These are phyloP conservation scores for Rattus rattus DNA, from an alignment of 2,113 vertebrate genomes.

Conservation along the genomic window DNA sequence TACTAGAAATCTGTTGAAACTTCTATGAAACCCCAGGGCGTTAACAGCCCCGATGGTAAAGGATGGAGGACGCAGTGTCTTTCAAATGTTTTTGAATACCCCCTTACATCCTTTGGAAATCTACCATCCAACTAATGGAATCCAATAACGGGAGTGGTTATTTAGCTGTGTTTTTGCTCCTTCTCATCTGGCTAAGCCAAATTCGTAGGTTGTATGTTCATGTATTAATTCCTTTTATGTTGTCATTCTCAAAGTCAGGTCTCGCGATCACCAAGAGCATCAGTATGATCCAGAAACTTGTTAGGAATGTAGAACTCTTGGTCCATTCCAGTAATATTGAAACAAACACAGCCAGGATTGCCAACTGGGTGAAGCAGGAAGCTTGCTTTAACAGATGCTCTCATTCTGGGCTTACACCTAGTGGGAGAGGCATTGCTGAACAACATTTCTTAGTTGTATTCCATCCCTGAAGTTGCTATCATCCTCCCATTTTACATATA, in stretches of 20 bases:
- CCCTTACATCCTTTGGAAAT: constrained; percentile 1
- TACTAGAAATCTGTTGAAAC: constrained; percentile 52
- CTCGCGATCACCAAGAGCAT: neutral
- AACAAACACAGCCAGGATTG: neutral
- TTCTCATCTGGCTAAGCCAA: constrained; percentile 25
- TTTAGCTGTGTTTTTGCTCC: neutral
- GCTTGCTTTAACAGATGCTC: constrained; percentile 25
- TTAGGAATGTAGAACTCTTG: constrained; percentile 37
- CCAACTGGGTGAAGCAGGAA: neutral
- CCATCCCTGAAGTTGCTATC: neutral
- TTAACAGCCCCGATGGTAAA: constrained; percentile 27
- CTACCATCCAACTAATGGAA: constrained; percentile 12
- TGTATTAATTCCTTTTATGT: neutral
- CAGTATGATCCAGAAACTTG: constrained; percentile 36
- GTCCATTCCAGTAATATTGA: constrained; percentile 3
- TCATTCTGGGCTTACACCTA: neutral
- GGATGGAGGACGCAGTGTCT: neutral
- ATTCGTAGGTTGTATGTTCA: constrained; percentile 23
- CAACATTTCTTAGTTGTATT: neutral
- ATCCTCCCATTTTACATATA: neutral
- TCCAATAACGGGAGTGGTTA: neutral
- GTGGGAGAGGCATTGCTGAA: neutral
- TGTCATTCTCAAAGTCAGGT: constrained; percentile 26
- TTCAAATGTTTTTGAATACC: neutral
- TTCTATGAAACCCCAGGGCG: neutral